Evolutionary conservation across 2,797 vertebrate species (phyloP), one percentile per base, ranked within the genome.

Genomic region (Rhodeus uyekii): DNA sequence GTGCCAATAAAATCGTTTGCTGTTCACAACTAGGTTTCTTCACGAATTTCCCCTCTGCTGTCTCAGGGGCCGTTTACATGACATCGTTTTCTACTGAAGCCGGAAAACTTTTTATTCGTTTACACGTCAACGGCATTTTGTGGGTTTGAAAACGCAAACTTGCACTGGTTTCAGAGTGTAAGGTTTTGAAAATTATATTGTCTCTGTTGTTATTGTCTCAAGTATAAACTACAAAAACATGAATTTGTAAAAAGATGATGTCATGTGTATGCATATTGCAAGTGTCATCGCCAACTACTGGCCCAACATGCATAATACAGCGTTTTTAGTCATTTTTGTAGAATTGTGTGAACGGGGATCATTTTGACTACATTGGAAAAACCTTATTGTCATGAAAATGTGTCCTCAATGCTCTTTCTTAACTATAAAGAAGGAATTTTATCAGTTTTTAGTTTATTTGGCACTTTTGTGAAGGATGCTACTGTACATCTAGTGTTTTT

Each of bases 401-500:
- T 50, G 9, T 19, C 8, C 48, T 22, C 16, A 39, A 48, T 29
- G 24, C 19, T 58, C 4, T 19, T 22, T 27, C 39, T 69, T 46
- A 29, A 44, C 27, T 50, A n/a, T 24, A 38, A n/a, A 12, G 34
- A n/a, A 12, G 34, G 55, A 69, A 73, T 67, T 78, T 68, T 78
- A 13, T 68, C 48, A 32, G 6, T 58, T 78, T 29, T 68, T n/a
- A 50, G 63, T 84, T n/a, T 72, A 73, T 69, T 65, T 67, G 81
- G 77, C 83, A 76, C 77, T 48, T 12, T 3, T 34, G 34, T 12
- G 29, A 61, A 64, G 58, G 19, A 46, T 61, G 36, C 64, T 80
- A 53, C 58, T 75, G 80, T 71, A 64, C 72, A 87, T 87, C 83
- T 84, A n/a, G 82, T 55, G 72, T 53, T 34, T 14, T 55, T 44